These are phyloP conservation scores for Alethe diademata DNA, from an alignment of 2,113 vertebrate species.

Conservation along the genomic window DNA sequence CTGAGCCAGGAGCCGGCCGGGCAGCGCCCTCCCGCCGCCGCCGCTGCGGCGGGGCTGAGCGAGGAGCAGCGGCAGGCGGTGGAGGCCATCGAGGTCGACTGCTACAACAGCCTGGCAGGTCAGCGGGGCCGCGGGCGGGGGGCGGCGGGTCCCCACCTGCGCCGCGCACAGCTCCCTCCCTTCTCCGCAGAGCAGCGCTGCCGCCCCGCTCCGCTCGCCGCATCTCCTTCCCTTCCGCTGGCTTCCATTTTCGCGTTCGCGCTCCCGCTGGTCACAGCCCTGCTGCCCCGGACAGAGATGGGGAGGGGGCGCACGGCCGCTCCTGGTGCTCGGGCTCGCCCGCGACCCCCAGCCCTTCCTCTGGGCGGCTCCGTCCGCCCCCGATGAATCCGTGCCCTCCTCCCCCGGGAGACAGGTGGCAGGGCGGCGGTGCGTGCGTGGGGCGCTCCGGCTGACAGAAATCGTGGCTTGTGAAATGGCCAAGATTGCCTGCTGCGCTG, in stretches of 20 bases:
- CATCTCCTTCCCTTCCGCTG: neutral
- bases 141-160: neutral
- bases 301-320: neutral
- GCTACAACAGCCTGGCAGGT: slow-evolving; percentile 99
- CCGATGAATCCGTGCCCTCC: neutral
- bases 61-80: slow-evolving; percentile 91
- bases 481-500: neutral
- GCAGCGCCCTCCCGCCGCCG: slow-evolving; percentile 69
- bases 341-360: neutral
- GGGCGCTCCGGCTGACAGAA: neutral
- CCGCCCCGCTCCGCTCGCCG: neutral
- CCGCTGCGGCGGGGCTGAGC: slow-evolving; percentile 76
- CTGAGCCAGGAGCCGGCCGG: slow-evolving; percentile 76
- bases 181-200: neutral
- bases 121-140: slow-evolving; percentile 27
- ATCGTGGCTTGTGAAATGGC: neutral
- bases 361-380: neutral
- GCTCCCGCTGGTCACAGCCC: neutral
- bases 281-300: neutral
- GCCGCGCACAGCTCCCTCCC: neutral
- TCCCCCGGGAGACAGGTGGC: neutral
- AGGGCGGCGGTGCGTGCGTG: neutral
- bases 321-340: neutral
- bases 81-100: slow-evolving; percentile 93
- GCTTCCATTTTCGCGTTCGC: neutral